phyloP scores from a whole-genome alignment of 2,888 invertebrate species.

The Leucania comma region DNA sequence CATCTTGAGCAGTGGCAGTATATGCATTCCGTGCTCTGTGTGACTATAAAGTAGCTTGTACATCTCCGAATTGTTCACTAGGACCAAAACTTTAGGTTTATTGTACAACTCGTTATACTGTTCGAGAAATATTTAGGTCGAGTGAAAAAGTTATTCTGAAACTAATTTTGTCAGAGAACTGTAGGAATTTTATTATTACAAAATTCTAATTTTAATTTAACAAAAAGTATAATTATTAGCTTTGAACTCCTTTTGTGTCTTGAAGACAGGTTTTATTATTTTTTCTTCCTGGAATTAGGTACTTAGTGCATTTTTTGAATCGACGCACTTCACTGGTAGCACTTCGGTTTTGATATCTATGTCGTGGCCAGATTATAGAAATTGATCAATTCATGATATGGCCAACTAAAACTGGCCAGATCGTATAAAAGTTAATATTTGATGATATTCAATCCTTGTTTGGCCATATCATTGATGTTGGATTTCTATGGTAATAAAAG shows the following conservation, averaged over 20 bases:
- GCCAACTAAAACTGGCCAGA: too few relatives aligned
- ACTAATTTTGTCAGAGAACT: constrained; percentile 10
- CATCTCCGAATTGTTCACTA: constrained; percentile 36
- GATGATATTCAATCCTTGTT: too few relatives aligned
- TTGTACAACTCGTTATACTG: constrained; percentile 36
- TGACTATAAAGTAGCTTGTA: constrained; percentile 44
- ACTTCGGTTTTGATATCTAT: too few relatives aligned
- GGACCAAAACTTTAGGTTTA: constrained; percentile 42
- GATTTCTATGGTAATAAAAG: too few relatives aligned
- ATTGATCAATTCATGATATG: too few relatives aligned
- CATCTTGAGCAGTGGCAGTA: neutral
- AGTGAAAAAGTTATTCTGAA: constrained; percentile 16
- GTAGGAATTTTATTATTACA: constrained; percentile 4
- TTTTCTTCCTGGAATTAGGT: too few relatives aligned
- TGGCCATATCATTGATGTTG: too few relatives aligned
- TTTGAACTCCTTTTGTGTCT: neutral
- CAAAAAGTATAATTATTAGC: neutral
- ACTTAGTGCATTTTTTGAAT: too few relatives aligned
- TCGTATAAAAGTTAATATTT: too few relatives aligned
- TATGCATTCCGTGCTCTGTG: neutral
- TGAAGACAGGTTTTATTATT: too few relatives aligned
- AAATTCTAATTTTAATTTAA: neutral
- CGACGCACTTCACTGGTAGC: too few relatives aligned
- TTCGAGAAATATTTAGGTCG: constrained; percentile 43
- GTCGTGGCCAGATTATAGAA: too few relatives aligned